A percentile compares a stretch with the other conserved stretches of the same genome.
Conservation (phyloP, 1,140 invertebrate species). For the Drosophila teissieri region DNA sequence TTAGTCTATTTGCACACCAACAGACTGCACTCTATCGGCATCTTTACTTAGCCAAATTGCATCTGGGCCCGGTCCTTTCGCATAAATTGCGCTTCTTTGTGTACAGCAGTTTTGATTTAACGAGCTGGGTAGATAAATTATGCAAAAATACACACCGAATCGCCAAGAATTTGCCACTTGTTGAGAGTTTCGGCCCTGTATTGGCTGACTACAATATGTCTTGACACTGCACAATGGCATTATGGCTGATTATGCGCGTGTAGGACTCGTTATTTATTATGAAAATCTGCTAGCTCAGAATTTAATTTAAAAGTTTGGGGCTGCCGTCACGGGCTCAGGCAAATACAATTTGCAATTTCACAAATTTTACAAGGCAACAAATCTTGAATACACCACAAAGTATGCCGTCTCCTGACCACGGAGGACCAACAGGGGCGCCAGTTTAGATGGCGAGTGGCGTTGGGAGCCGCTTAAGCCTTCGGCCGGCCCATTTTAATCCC, state of each 20-base stretch:
- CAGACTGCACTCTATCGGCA: conserved; percentile 49
- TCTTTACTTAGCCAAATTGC: conserved; percentile 72
- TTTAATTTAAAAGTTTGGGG: conserved; percentile 71
- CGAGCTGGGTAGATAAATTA: conserved; percentile 75
- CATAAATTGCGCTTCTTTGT: conserved; percentile 61
- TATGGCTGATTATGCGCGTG: conserved; percentile 68
- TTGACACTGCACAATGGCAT: conserved; percentile 68
- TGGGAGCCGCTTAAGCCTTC: conserved; percentile 21
- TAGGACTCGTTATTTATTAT: conserved; percentile 73
- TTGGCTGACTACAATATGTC: conserved; percentile 43
- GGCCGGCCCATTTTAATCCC: conserved; percentile 70
- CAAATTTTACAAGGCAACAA: conserved; percentile 49
- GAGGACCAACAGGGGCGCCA: conserved; percentile 12
- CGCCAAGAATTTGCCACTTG: conserved; percentile 49
- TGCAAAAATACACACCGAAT: conserved; percentile 62
- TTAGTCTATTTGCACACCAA: conserved; percentile 35
- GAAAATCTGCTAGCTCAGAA: conserved; percentile 77
- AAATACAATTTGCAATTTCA: conserved; percentile 62
- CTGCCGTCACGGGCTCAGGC: conserved; percentile 17
- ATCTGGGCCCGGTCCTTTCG: conserved; percentile 6
- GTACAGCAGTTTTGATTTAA: conserved; percentile 58
- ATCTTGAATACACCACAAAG: conserved; percentile 49
- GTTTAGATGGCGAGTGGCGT: not conserved
- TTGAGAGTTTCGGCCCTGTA: conserved; percentile 30
- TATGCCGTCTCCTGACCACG: conserved; percentile 18